Conservation (phyloP, 2,888 invertebrate species). For the Julus scanicus region DNA sequence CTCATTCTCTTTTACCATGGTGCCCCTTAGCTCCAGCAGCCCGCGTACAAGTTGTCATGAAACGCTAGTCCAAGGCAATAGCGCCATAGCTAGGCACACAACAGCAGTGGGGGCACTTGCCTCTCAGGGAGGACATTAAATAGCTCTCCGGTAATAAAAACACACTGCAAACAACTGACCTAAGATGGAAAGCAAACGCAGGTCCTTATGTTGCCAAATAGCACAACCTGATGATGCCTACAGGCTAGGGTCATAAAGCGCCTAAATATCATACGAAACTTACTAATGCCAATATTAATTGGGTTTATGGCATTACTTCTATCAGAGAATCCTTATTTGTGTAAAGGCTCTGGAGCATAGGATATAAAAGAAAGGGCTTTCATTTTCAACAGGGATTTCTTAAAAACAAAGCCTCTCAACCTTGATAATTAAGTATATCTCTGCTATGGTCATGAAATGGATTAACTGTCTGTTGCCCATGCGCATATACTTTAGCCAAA, state of each 20-base stretch:
- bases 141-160: constrained; percentile 30
- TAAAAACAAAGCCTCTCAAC: too few relatives aligned
- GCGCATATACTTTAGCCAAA: too few relatives aligned
- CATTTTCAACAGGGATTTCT: not conserved
- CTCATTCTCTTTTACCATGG: constrained; percentile 12
- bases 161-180: constrained; percentile 17
- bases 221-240: constrained; percentile 24
- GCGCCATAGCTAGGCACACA: not conserved
- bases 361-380: not conserved
- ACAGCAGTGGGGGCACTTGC: constrained; percentile 42
- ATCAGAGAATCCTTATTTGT: not conserved
- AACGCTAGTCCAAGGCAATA: not conserved
- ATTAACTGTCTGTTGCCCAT: too few relatives aligned
- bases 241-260: constrained; percentile 21
- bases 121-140: constrained; percentile 10
- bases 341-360: not conserved
- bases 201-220: constrained; percentile 17
- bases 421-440: too few relatives aligned
- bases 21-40: constrained; percentile 23
- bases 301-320: constrained; percentile 10
- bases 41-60: not conserved
- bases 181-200: constrained; percentile 36
- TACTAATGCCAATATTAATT: constrained; percentile 39
- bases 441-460: too few relatives aligned
- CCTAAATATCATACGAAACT: constrained; percentile 10